Conservation (phyloP, 2,113 vertebrate species). For the Herpailurus yagouaroundi region DNA sequence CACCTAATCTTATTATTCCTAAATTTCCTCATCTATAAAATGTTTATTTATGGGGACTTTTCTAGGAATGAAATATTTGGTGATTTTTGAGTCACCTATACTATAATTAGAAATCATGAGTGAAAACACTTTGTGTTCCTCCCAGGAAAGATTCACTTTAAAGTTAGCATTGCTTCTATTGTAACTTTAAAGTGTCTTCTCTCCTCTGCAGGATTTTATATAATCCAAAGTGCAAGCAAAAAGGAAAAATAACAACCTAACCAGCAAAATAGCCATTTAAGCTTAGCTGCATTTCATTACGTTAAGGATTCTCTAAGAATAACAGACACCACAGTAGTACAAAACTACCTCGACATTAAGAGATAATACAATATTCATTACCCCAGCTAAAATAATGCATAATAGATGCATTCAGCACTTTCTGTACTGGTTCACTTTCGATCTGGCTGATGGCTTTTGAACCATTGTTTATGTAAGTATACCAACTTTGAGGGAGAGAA, state of each 20-base stretch:
- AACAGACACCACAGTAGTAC: slow-evolving; percentile 69
- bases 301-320: slow-evolving; percentile 63
- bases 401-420: slow-evolving; percentile 58
- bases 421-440: slow-evolving; percentile 7
- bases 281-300: slow-evolving; percentile 61
- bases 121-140: slow-evolving; percentile 54
- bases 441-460: slow-evolving; percentile 59
- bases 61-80: background rate
- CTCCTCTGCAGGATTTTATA: slow-evolving; percentile 31
- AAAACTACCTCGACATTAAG: slow-evolving; percentile 63
- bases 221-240: slow-evolving; percentile 42
- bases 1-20: background rate
- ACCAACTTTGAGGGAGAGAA: slow-evolving; percentile 51
- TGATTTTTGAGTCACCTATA: background rate
- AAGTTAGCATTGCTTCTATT: background rate
- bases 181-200: slow-evolving; percentile 46
- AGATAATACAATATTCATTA: slow-evolving; percentile 74
- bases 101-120: slow-evolving; percentile 19
- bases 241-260: slow-evolving; percentile 45
- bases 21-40: slow-evolving; percentile 11
- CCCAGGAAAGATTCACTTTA: background rate
- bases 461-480: slow-evolving; percentile 37
- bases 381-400: slow-evolving; percentile 57
- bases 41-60: slow-evolving; percentile 3
- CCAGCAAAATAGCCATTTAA: slow-evolving; percentile 62